Conservation (phyloP, 2,797 vertebrate genomes). For the Malacoraja senta region DNA sequence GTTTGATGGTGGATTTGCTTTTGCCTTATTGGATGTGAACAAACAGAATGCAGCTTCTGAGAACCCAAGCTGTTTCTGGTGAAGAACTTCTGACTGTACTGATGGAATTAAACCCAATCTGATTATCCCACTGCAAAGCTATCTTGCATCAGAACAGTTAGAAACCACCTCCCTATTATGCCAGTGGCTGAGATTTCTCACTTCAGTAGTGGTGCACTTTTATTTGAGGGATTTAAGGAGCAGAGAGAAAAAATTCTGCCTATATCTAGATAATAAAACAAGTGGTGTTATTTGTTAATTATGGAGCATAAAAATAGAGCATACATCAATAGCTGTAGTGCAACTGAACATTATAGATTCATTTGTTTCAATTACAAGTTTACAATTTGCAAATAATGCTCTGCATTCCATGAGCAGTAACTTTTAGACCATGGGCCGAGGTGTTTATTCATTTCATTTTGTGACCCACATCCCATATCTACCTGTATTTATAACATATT, state of each 20-base stretch:
- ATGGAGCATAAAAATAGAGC: background rate
- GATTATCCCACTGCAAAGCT: conserved; percentile 49
- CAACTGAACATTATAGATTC: background rate
- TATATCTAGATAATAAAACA: background rate
- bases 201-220: conserved; percentile 9
- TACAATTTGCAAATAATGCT: background rate
- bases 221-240: background rate
- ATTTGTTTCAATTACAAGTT: background rate
- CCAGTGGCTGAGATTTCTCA: background rate
- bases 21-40: conserved; percentile 46
- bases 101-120: conserved; percentile 47
- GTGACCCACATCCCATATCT: no score
- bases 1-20: conserved; percentile 49
- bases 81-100: conserved; percentile 43
- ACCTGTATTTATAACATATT: no score
- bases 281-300: background rate
- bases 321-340: background rate
- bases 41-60: conserved; percentile 44
- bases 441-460: no score
- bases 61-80: conserved; percentile 47
- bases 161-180: conserved; percentile 11
- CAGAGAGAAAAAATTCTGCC: background rate
- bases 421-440: no score
- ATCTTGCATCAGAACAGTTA: conserved; percentile 42
- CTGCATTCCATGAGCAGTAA: background rate